Percentiles rank a stretch among this genome's conserved stretches.
Evolutionary conservation across 1,140 invertebrate genomes (phyloP).

Genomic region (Bombus superbus): DNA sequence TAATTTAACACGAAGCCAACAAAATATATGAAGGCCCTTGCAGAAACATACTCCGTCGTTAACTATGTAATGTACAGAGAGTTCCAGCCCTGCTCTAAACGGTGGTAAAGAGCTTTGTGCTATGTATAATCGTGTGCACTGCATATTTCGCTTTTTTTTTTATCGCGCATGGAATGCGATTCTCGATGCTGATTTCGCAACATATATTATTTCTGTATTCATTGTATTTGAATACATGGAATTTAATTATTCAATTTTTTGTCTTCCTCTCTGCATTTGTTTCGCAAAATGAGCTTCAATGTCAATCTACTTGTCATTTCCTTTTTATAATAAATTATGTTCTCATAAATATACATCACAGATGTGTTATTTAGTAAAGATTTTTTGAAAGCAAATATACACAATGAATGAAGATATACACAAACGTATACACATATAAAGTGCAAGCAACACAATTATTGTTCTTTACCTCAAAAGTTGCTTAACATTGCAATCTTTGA

Average conservation of each 20-base stretch:
- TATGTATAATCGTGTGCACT: constrained; percentile 82
- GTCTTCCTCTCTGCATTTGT: background rate
- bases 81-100: constrained; percentile 75
- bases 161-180: constrained; percentile 74
- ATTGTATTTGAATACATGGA: background rate
- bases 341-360: background rate
- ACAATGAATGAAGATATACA: background rate
- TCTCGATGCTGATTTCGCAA: constrained; percentile 62
- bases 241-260: background rate
- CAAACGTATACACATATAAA: background rate
- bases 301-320: background rate
- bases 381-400: background rate
- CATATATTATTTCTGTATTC: background rate
- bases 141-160: constrained; percentile 66
- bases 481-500: background rate
- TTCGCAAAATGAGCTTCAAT: background rate
- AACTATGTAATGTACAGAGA: constrained; percentile 71
- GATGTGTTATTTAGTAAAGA: background rate
- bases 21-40: constrained; percentile 57
- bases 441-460: background rate
- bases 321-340: background rate
- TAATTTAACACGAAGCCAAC: constrained; percentile 56
- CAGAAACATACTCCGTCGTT: constrained; percentile 70
- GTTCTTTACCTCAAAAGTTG: background rate
- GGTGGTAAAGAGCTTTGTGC: constrained; percentile 79